Base-by-base conservation (phyloP, 2,113 vertebrate genomes). In the Anarrhichthys ocellatus region DNA sequence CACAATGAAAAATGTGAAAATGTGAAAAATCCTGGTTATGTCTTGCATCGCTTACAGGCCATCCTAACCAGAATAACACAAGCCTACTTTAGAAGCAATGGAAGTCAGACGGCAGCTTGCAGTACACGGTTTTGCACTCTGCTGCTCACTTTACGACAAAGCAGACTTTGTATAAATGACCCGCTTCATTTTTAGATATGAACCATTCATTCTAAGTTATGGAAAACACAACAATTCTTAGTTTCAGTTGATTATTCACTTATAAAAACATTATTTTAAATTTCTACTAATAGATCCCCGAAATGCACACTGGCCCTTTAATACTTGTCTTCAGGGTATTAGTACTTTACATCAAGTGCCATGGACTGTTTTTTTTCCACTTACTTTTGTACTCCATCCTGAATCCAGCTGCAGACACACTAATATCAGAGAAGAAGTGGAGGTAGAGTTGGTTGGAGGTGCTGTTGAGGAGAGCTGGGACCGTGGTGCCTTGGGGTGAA, bases 301-400 rank as follows among this genome's bases (percentile, higher is more conserved):
- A 56, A 56, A 56, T 56, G 54, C 8, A 56, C 54, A 56, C 5
- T 32, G 2, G 9, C 14, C 29, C 32, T 44, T 36, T 63, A 38
- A 20, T 48, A 68, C 5, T 22, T 13, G 4, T 38, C 67, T 32
- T 44, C 20, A 24, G 42, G 68, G 34, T 38, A 52, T 40, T 68
- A 15, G 3, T 34, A 63, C 46, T 59, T 61, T 24, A 36, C 22
- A 44, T 59, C 17, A 48, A 52, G 42, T 15, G 9, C 2, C 22
- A n/a, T 15, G 6, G 69, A 54, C 7, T n/a, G 14, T 48, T 32
- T 72, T 75, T 67, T 17, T 66, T 68, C 79, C 0, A 87, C 97
- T 97, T 94, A 99, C 98, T 99, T 96, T 99, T 99, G 91, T 99
- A 99, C 82, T 99, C 98, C 94, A 99, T 92, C 91, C 99, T 96